Conservation (phyloP, 2,888 invertebrate genomes). For the Amaurobius ferox region DNA sequence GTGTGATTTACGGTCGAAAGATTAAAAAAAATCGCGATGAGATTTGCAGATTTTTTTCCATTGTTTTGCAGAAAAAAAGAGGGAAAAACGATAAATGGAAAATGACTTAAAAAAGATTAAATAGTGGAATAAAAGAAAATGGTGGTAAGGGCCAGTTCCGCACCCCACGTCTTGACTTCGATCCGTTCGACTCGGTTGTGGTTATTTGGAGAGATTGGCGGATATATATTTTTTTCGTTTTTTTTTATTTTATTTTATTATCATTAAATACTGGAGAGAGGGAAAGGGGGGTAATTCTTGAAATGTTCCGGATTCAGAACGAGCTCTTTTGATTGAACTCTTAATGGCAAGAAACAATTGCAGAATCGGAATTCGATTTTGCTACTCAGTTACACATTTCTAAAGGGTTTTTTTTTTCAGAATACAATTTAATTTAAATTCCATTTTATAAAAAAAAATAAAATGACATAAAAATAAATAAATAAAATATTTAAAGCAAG, state of each 20-base stretch:
- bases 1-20: conserved; percentile 43
- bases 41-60: conserved; percentile 50
- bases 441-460: no score
- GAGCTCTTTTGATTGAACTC: background rate
- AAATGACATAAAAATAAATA: no score
- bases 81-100: conserved; percentile 55
- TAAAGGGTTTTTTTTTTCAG: background rate
- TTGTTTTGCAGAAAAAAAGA: conserved; percentile 20
- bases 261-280: conserved; percentile 10
- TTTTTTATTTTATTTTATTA: background rate
- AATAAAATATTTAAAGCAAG: no score
- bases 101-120: conserved; percentile 69
- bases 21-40: conserved; percentile 29
- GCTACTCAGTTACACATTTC: background rate
- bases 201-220: conserved; percentile 24
- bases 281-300: no score
- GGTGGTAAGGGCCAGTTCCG: background rate
- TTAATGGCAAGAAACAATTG: background rate
- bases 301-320: background rate
- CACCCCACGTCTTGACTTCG: conserved; percentile 22
- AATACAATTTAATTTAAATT: no score
- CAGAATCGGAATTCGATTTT: conserved; percentile 4
- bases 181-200: conserved; percentile 32
- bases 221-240: background rate
- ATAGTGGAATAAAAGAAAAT: conserved; percentile 34